A percentile compares a stretch with the other conserved stretches of the same genome.
Evolutionary conservation across 2,113 vertebrate species (phyloP).

Genomic region (Prionailurus viverrinus): DNA sequence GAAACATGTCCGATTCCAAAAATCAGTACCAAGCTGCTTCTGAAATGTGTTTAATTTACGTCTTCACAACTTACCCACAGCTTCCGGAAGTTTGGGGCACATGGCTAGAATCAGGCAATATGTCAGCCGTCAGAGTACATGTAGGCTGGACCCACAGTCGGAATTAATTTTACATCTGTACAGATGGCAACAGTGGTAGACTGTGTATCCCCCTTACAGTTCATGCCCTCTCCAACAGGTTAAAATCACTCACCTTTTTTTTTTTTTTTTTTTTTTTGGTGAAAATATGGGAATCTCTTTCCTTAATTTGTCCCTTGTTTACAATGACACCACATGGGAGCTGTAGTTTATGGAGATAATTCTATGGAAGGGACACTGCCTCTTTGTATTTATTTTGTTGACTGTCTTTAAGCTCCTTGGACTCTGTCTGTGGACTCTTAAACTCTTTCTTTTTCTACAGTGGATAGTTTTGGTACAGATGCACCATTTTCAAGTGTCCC

Average conservation of each 20-base stretch:
- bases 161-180: neutral
- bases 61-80: neutral
- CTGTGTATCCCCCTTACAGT: neutral
- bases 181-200: neutral
- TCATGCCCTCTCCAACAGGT: neutral
- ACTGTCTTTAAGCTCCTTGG: neutral
- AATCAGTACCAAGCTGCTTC: slow-evolving; percentile 27
- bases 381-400: slow-evolving; percentile 39
- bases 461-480: neutral
- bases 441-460: neutral
- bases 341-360: neutral
- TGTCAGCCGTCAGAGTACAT: neutral
- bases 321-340: neutral
- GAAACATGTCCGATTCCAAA: neutral
- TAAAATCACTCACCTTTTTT: neutral
- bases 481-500: neutral
- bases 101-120: slow-evolving; percentile 1
- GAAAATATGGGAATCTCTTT: neutral
- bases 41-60: slow-evolving; percentile 52
- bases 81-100: neutral
- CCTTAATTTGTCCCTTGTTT: slow-evolving; percentile 46
- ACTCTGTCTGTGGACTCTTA: neutral
- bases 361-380: neutral
- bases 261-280: neutral
- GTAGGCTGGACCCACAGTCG: neutral